Base-by-base conservation (phyloP, 1,140 invertebrate species). In the Achatina immaculata region DNA sequence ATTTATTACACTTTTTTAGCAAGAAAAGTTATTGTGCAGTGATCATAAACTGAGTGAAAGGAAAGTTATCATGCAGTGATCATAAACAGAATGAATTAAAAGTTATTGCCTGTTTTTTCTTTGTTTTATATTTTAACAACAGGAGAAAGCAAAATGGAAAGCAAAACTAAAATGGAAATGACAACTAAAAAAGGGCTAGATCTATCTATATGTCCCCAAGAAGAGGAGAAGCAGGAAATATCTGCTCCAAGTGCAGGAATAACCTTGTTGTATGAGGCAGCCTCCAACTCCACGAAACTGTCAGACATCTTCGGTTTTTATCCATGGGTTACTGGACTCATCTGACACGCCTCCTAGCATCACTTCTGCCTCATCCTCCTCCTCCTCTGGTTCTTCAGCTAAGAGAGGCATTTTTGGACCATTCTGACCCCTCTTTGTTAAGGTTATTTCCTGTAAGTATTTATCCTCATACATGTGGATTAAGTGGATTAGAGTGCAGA, bases 201-300 rank as follows among this genome's bases (percentile, higher is more conserved):
- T 58, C 55, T 58, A 58, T 21, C n/a, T 58, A n/a, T 24, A 58
- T 58, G 55, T 58, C 55, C 55, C 55, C 11, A 58, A 58, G 55
- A 11, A 58, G 11, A 58, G 24, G n/a, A n/a, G 55, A 58, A 58
- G 55, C 55, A 58, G 7, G 55, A 24, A 14, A 58, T 11, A 58
- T 58, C 55, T 58, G 55, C 24, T 58, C 55, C 55, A 58, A 58
- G 55, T 4, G 24, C 55, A n/a, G 55, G 14, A 58, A 58, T 58
- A n/a, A 14, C 55, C 55, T 58, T 58, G 14, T 58, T 4, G 7
- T 19, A n/a, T 4, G n/a, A 19, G 24, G 4, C 55, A 58, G 55
- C 21, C n/a, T n/a, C 3, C 9, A 58, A 24, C 11, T 58, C n/a
- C 11, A 4, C 24, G n/a, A 14, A 24, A n/a, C 11, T 58, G 55